Evolutionary conservation across 2,888 invertebrate species (phyloP), one percentile per base, ranked within the genome.

Genomic region (Epirrhoe tristata): DNA sequence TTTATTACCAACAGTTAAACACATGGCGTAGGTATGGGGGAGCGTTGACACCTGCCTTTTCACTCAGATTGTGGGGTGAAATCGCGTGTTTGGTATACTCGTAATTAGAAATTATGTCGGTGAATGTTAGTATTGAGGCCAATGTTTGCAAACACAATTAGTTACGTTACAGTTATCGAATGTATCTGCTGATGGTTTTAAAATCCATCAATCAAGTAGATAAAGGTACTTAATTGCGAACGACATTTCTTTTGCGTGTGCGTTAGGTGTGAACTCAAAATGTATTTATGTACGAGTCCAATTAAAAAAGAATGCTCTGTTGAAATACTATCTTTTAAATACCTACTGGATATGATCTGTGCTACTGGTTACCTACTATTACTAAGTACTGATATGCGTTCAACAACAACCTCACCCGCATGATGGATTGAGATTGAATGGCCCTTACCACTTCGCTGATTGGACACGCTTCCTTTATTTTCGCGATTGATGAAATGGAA

Each of bases 391-490:
- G 5, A 46, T 46, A 48, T 48, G 6, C 61, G 54, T 55, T 54
- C 53, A 48, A 60, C 16, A 53, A 53, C 24, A 12, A 36, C 61
- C n/a, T 12, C 55, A 43, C 55, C 39, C 50, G 61, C 48, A 50
- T 50, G 39, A 36, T 36, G 17, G 32, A 31, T 32, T 1, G 52
- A 52, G 51, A 39, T 31, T 54, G 53, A 24, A n/a, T 53, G 61
- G 55, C 55, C 55, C 55, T 43, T 8, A 46, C 39, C 48, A 62
- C 59, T 58, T 63, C n/a, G 16, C 53, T 63, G 57, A 62, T 59
- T 52, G 52, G 24, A 50, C 14, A 55, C 48, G 34, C 55, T 62
- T 48, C 55, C 55, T 50, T 55, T 62, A 17, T 55, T 50, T 61
- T 61, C n/a, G 61, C 34, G 39, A 39, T 39, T 39, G 5, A 24